phyloP scores from a whole-genome alignment of 2,888 invertebrate genomes.

The Epinotia brunnichana region DNA sequence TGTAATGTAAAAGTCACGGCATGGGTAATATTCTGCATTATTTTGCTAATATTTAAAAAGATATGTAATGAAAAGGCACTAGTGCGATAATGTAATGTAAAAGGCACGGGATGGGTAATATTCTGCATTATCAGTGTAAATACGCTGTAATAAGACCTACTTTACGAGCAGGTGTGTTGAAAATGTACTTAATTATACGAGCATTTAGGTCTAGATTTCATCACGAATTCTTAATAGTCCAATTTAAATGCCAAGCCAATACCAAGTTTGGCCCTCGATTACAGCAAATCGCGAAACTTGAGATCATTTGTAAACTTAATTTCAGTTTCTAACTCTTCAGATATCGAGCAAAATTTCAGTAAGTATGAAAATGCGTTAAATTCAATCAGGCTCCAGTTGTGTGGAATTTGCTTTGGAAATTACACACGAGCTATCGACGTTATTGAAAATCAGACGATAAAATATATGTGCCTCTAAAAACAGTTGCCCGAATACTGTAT shows the following conservation, averaged over 20 bases:
- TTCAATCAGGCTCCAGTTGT: neutral
- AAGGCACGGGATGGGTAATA: no score
- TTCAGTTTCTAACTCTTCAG: slow-evolving; percentile 10
- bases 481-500: no score
- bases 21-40: no score
- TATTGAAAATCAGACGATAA: no score
- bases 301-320: slow-evolving; percentile 24
- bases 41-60: no score
- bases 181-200: neutral
- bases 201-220: neutral
- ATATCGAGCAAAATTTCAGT: slow-evolving; percentile 14
- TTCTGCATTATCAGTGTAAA: no score
- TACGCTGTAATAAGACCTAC: no score
- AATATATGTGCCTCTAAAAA: no score
- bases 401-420: neutral
- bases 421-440: neutral
- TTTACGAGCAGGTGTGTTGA: no score
- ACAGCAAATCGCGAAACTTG: slow-evolving; percentile 7
- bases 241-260: neutral
- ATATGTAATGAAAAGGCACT: no score
- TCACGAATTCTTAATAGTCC: slow-evolving; percentile 9
- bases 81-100: no score
- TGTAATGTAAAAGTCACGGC: no score
- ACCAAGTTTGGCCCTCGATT: slow-evolving; percentile 12
- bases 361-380: neutral